phyloP scores from a whole-genome alignment of 2,888 invertebrate species.

The Euspilapteryx auroguttella region DNA sequence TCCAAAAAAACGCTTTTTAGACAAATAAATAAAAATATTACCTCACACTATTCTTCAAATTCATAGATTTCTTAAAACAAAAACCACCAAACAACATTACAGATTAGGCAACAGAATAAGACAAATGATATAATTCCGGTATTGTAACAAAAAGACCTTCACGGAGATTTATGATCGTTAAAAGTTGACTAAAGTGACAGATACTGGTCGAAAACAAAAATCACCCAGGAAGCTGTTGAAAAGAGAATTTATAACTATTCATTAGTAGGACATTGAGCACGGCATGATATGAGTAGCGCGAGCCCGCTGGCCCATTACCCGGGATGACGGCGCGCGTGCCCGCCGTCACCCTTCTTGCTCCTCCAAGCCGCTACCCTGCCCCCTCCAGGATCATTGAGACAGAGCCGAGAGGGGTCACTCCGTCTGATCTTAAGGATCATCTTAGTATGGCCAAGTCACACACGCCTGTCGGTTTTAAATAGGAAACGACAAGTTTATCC shows the following conservation, averaged over 20 bases:
- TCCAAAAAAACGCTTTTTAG: constrained; percentile 16
- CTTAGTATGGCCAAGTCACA: constrained; percentile 34
- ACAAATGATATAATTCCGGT: too few relatives aligned
- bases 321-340: constrained; percentile 54
- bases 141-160: too few relatives aligned
- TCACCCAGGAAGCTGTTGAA: constrained; percentile 38
- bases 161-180: too few relatives aligned
- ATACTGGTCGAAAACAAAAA: too few relatives aligned
- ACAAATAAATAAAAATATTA: constrained; percentile 7
- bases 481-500: constrained; percentile 63
- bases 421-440: constrained; percentile 24
- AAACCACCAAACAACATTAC: too few relatives aligned
- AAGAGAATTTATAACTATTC: constrained; percentile 36
- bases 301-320: constrained; percentile 45
- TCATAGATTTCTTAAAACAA: too few relatives aligned
- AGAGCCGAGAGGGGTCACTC: constrained; percentile 14
- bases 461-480: constrained; percentile 56
- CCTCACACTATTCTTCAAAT: too few relatives aligned
- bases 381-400: constrained; percentile 5
- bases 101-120: too few relatives aligned
- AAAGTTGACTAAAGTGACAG: too few relatives aligned
- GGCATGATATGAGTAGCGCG: constrained; percentile 19
- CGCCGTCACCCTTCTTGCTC: constrained; percentile 20
- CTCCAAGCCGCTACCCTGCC: constrained; percentile 15
- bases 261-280: constrained; percentile 24